Evolutionary conservation across 2,797 vertebrate species (phyloP).

Genomic region (Amniataba percoides): DNA sequence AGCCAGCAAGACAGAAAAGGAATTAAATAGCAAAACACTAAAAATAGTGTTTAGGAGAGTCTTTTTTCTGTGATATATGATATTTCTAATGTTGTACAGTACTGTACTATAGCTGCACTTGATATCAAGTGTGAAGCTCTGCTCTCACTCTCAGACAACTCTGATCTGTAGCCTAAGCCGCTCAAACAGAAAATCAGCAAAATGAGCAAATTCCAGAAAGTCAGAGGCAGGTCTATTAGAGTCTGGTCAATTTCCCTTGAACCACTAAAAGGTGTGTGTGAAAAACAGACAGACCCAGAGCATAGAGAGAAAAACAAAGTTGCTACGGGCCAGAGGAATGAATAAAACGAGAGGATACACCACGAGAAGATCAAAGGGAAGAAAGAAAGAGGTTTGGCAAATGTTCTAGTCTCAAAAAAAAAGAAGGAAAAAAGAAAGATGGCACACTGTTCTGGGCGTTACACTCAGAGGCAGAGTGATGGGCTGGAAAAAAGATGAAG

Average conservation of each 20-base stretch:
- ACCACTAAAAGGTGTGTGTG: conserved; percentile 32
- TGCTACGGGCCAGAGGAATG: conserved; percentile 48
- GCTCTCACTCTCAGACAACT: conserved; percentile 7
- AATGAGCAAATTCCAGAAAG: conserved; percentile 63
- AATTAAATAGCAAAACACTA: not conserved
- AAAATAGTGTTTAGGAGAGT: not conserved
- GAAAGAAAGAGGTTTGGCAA: conserved; percentile 44
- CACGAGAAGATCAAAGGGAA: conserved; percentile 51
- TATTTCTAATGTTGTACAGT: conserved; percentile 10
- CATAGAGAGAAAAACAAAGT: conserved; percentile 31
- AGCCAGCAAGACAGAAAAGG: conserved; percentile 16
- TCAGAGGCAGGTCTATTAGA: conserved; percentile 30
- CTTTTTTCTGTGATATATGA: not conserved
- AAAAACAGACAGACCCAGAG: not conserved
- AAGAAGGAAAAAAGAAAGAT: conserved; percentile 16
- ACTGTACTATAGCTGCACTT: conserved; percentile 3
- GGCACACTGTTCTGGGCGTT: conserved; percentile 48
- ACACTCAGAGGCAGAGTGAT: conserved; percentile 41
- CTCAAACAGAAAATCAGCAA: conserved; percentile 61
- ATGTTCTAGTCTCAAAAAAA: conserved; percentile 26
- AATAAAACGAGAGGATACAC: conserved; percentile 53
- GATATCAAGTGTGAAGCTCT: not conserved
- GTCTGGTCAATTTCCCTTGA: conserved; percentile 27
- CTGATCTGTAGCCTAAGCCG: conserved; percentile 29
- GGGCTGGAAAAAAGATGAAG: conserved; percentile 49